Evolutionary conservation across 2,113 vertebrate species (phyloP), one percentile per base, ranked within the genome.

Genomic region (Panthera leo): DNA sequence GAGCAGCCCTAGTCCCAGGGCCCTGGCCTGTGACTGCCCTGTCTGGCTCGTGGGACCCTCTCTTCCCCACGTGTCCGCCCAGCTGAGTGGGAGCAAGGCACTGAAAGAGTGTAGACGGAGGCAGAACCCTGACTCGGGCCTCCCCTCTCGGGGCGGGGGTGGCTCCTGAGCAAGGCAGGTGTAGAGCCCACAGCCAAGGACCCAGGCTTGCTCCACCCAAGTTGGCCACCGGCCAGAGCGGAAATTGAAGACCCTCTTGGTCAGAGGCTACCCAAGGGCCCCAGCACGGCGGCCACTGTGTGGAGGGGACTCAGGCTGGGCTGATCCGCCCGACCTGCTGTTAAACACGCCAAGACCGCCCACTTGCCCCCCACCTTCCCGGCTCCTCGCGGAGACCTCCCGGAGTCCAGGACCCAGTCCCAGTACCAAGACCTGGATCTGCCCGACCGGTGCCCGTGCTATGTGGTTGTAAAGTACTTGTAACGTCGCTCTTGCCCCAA

Each of bases 41-140:
- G 23, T 71, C 18, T 10, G 11, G 14, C 45, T 53, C 1, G 0
- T 8, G 39, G 45, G 78, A 67, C 2, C 73, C 65, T 79, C 23
- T 65, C 7, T 13, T 84, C 21, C 29, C 71, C 29, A 53, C 2
- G 15, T 19, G 11, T 3, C n/a, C 6, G 12, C 73, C 13, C 19
- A 12, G 18, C 39, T 27, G 58, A 87, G 63, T 36, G 2, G 36
- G 18, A n/a, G 25, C 51, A 48, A 63, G 34, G 29, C n/a, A 9
- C 31, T 14, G 2, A 21, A 15, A 12, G 3, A 4, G 58, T 1
- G 0, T 27, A 21, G 42, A 10, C 53, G 65, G 19, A 21, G 14
- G 63, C 21, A 13, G 71, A 51, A 27, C 21, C 19, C 48, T 13
- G 39, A 51, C 58, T 45, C 1, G 3, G 29, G 10, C 39, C 42